Percentiles rank a stretch among this genome's conserved stretches.
Evolutionary conservation across 35 echinoderm and acorn worm species (phyloP).

Genomic region (Hemicentrotus pulcherrimus): DNA sequence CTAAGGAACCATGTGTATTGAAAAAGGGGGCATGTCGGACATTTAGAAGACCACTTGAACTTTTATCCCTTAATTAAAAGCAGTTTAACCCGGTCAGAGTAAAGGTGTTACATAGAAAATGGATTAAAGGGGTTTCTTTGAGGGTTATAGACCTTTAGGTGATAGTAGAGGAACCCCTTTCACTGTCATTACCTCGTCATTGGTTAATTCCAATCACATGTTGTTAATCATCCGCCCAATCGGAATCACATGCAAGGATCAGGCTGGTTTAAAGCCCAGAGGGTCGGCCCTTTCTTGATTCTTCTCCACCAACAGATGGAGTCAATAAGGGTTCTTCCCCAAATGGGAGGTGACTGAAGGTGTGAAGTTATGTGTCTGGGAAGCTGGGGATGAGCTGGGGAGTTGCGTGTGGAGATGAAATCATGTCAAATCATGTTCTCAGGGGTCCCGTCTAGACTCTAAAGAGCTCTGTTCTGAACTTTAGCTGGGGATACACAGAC

Average conservation of each 20-base stretch:
- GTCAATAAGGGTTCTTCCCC: not conserved
- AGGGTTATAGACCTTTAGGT: not conserved
- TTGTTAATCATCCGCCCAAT: conserved; percentile 7
- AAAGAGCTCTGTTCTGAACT: not conserved
- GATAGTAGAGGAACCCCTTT: not conserved
- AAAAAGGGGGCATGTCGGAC: not conserved
- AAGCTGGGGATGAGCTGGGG: not conserved
- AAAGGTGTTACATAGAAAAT: not conserved
- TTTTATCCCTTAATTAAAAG: not conserved
- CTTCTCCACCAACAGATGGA: conserved; percentile 23
- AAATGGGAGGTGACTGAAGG: not conserved
- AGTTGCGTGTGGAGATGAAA: conserved; percentile 10
- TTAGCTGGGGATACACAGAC: not conserved
- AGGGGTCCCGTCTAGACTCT: not conserved
- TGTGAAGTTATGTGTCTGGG: not conserved
- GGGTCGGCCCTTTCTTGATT: not conserved
- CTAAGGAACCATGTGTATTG: not conserved
- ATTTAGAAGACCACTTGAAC: not conserved
- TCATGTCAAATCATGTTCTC: not conserved
- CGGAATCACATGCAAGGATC: conserved; percentile 5
- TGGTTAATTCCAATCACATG: conserved; percentile 35
- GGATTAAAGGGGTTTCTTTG: not conserved
- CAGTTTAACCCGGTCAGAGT: not conserved
- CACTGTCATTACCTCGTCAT: not conserved
- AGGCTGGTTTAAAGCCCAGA: not conserved